Conservation (phyloP, 2,113 vertebrate genomes). For the Eira barbara region DNA sequence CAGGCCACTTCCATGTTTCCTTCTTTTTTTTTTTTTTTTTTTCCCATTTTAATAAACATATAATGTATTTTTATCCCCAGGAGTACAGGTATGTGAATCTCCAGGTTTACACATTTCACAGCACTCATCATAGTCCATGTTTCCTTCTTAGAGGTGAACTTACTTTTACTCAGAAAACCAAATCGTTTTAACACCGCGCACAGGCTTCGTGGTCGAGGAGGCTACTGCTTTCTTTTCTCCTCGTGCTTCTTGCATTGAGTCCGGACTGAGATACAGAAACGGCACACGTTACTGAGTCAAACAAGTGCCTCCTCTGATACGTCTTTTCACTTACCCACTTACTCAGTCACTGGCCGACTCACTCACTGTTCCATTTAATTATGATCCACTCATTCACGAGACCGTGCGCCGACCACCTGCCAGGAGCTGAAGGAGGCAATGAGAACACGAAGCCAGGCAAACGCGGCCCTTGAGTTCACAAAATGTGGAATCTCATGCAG, state of each 20-base stretch:
- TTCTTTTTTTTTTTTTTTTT: too few relatives aligned
- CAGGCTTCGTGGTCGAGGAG: neutral
- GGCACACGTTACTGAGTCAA: neutral
- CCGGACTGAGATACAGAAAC: neutral
- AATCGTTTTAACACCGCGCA: neutral
- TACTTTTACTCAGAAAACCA: neutral
- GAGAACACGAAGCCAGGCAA: neutral
- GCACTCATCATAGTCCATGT: too few relatives aligned
- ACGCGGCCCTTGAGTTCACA: neutral
- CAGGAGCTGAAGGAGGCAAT: neutral
- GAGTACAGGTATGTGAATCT: too few relatives aligned
- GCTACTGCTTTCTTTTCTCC: neutral
- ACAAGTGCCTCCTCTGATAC: neutral
- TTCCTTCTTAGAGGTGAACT: neutral
- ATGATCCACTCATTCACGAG: neutral
- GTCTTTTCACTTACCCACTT: neutral
- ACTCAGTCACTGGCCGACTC: neutral
- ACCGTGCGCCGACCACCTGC: rapidly evolving
- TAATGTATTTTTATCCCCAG: too few relatives aligned
- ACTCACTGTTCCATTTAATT: neutral
- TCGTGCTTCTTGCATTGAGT: neutral
- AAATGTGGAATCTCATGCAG: neutral
- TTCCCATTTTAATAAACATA: too few relatives aligned
- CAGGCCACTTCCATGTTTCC: neutral
- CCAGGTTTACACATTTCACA: too few relatives aligned